Base-by-base conservation (phyloP, 2,113 vertebrate species). In the Vulpes vulpes region DNA sequence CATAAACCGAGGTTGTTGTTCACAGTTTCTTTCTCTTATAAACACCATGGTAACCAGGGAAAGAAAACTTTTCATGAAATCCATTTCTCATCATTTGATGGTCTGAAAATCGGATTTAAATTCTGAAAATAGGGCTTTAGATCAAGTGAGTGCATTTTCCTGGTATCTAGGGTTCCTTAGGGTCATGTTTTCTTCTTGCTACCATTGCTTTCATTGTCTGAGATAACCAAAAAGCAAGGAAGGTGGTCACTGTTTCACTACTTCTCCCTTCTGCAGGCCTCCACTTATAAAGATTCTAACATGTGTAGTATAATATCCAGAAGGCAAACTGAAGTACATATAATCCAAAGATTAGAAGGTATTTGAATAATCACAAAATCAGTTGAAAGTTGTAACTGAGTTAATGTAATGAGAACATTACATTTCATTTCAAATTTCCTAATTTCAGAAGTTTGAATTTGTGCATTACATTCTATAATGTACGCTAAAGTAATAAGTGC, bases 1-100 rank as follows among this genome's bases (percentile, higher is more conserved):
- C 90, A 96, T 94, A 92, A 96, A 96, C 53, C 64, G 64, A 17
- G 19, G 30, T 83, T 90, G 43, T 83, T 89, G 67, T 57, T 94
- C 81, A 91, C 32, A 80, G 57, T 78, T 97, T 91, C 55, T 69
- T 96, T 94, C 67, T 97, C 67, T 94, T 65, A 78, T 19, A 85
- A 94, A 96, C 3, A 73, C 35, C 60, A 88, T 62, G 84, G 80
- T 71, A 86, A 84, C 67, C 62, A 82, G 35, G 25, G n/a, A 86
- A 86, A 95, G 32, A 71, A 92, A 92, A 84, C 0, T 67, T 92
- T 74, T 81, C 22, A 71, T 53, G 6, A 97, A 76, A 90, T 94
- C 5, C 8, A 92, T 60, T 96, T 96, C 93, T 92, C 53, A 76
- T 95, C 57, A 65, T 78, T 74, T 86, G 16, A 76, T 73, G 53